phyloP scores from a whole-genome alignment of 2,888 invertebrate genomes.

The Latheticus oryzae region DNA sequence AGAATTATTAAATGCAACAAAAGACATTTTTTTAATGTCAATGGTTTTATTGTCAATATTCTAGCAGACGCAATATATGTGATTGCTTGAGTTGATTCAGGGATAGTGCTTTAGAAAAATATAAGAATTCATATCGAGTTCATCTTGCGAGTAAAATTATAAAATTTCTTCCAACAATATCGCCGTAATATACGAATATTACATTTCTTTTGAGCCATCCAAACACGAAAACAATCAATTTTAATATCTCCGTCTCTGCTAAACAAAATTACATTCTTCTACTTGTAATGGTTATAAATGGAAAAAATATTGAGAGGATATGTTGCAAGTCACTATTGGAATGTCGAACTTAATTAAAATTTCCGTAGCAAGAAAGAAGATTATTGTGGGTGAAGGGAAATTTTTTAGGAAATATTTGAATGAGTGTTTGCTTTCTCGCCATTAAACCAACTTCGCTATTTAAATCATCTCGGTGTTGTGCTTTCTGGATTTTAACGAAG shows the following conservation, averaged over 20 bases:
- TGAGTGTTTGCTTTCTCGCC: slow-evolving; percentile 47
- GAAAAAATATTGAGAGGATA: slow-evolving; percentile 41
- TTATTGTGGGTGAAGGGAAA: background rate
- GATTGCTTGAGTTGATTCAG: too few relatives aligned
- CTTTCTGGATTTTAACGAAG: slow-evolving; percentile 20
- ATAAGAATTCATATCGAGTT: too few relatives aligned
- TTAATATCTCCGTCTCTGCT: slow-evolving; percentile 40
- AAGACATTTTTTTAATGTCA: background rate
- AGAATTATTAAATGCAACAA: slow-evolving; percentile 33
- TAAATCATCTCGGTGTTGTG: slow-evolving; percentile 49
- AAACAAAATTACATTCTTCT: slow-evolving; percentile 42
- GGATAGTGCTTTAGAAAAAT: slow-evolving; percentile 20
- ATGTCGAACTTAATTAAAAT: slow-evolving; percentile 42
- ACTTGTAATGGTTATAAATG: slow-evolving; percentile 43
- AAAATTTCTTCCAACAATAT: slow-evolving; percentile 40
- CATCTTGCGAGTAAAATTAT: slow-evolving; percentile 32
- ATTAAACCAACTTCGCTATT: slow-evolving; percentile 50
- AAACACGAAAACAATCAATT: slow-evolving; percentile 42
- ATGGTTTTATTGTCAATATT: too few relatives aligned
- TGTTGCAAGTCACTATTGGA: slow-evolving; percentile 42
- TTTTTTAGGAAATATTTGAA: slow-evolving; percentile 16
- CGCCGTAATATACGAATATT: slow-evolving; percentile 41
- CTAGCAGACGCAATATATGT: too few relatives aligned
- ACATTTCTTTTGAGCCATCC: slow-evolving; percentile 41
- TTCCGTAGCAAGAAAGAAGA: slow-evolving; percentile 6